These are phyloP conservation scores for Poecile montanus DNA, from an alignment of 2,797 vertebrate genomes.

Conservation along the genomic window DNA sequence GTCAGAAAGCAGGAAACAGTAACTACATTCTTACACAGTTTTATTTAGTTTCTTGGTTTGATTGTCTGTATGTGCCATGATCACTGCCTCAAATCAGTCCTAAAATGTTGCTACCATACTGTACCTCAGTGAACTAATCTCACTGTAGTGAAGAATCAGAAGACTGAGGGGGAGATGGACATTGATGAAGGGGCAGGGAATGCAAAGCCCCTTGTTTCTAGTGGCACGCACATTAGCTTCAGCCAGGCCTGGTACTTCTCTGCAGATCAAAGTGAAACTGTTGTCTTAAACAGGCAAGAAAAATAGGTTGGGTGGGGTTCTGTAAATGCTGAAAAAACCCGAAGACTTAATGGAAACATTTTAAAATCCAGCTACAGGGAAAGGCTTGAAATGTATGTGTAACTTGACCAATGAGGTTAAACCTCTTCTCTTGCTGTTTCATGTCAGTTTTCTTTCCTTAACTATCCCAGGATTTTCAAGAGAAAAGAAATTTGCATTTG, in stretches of 20 bases:
- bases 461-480: conserved; percentile 26
- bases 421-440: conserved; percentile 41
- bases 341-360: conserved; percentile 50
- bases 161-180: neutral
- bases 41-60: neutral
- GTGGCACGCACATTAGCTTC: neutral
- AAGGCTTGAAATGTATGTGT: conserved; percentile 11
- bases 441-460: conserved; percentile 46
- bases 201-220: conserved; percentile 18
- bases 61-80: neutral
- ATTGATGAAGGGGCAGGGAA: neutral
- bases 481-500: conserved; percentile 59
- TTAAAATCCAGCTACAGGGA: conserved; percentile 38
- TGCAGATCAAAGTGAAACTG: conserved; percentile 58
- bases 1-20: neutral
- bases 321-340: conserved; percentile 16
- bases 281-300: conserved; percentile 57
- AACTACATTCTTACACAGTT: neutral
- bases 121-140: neutral
- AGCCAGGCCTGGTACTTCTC: conserved; percentile 48
- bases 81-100: neutral
- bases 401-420: conserved; percentile 41
- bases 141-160: neutral
- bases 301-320: conserved; percentile 46
- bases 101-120: neutral